Evolutionary conservation across 2,113 vertebrate species (phyloP).

Genomic region (Mellivora capensis): DNA sequence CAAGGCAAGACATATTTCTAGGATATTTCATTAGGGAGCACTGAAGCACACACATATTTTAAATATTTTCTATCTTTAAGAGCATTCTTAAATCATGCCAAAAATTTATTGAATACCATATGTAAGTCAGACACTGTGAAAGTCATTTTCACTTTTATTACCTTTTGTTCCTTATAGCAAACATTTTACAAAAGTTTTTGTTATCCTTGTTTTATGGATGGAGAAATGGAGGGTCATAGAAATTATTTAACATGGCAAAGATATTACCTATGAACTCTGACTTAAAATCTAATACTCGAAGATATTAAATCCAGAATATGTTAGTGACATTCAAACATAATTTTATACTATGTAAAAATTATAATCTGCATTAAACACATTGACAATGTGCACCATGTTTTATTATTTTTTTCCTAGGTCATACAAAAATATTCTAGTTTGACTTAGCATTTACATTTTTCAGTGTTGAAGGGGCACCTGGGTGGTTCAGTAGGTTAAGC

Average conservation of each 20-base stretch:
- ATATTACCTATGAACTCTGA: not conserved
- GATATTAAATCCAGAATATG: not conserved
- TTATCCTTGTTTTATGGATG: not conserved
- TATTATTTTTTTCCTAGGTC: not conserved
- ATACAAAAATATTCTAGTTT: not conserved
- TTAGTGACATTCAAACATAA: not conserved
- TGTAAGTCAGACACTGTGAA: not conserved
- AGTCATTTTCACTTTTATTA: not conserved
- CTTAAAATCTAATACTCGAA: not conserved
- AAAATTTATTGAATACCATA: not conserved
- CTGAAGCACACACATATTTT: not conserved
- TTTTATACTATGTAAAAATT: not conserved
- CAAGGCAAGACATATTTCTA: not conserved
- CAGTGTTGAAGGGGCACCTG: not conserved
- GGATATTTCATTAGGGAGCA: not conserved
- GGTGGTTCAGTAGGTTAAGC: not conserved
- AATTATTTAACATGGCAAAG: not conserved
- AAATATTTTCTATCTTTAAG: conserved; percentile 1
- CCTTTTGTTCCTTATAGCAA: not conserved
- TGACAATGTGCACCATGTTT: not conserved
- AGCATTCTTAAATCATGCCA: not conserved
- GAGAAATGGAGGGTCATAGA: not conserved
- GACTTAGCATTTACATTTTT: not conserved
- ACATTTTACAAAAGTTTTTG: not conserved
- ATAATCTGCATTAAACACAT: not conserved